phyloP scores from a whole-genome alignment of 2,113 vertebrate genomes.

The Gnathonemus longibarbis region DNA sequence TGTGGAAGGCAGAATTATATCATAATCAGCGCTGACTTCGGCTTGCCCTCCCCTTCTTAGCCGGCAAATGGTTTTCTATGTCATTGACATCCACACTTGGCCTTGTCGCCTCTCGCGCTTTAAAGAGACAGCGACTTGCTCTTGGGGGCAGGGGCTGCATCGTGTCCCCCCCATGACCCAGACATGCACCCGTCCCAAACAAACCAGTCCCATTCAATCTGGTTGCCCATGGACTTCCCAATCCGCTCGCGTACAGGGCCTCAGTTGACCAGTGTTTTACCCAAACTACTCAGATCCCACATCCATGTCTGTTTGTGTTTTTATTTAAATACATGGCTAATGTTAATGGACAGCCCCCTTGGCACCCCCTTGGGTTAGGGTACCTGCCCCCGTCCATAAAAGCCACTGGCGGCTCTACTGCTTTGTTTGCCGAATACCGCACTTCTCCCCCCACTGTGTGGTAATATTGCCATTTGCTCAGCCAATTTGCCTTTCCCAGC shows the following conservation, averaged over 20 bases:
- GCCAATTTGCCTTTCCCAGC: slow-evolving; percentile 65
- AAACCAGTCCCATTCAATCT: background rate
- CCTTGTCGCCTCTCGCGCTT: slow-evolving; percentile 17
- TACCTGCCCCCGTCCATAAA: background rate
- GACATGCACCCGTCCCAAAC: background rate
- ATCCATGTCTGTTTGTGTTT: background rate
- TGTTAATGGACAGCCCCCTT: background rate
- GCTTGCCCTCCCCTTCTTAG: slow-evolving; percentile 25
- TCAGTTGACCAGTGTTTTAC: background rate
- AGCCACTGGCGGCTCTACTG: background rate
- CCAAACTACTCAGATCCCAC: background rate
- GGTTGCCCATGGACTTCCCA: background rate
- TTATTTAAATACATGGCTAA: background rate
- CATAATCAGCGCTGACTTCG: slow-evolving; percentile 48
- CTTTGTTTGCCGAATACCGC: slow-evolving; percentile 58
- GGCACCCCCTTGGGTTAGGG: background rate
- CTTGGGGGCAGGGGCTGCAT: background rate
- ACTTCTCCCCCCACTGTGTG: slow-evolving; percentile 59
- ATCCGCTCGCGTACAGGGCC: background rate
- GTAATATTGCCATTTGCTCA: slow-evolving; percentile 68
- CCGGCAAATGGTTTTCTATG: slow-evolving; percentile 36
- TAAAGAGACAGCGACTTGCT: slow-evolving; percentile 16
- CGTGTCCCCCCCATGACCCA: background rate
- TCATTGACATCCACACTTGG: slow-evolving; percentile 31
- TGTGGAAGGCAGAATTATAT: slow-evolving; percentile 50